Base-by-base conservation (phyloP, 1,140 invertebrate genomes). In the Lerema accius region DNA sequence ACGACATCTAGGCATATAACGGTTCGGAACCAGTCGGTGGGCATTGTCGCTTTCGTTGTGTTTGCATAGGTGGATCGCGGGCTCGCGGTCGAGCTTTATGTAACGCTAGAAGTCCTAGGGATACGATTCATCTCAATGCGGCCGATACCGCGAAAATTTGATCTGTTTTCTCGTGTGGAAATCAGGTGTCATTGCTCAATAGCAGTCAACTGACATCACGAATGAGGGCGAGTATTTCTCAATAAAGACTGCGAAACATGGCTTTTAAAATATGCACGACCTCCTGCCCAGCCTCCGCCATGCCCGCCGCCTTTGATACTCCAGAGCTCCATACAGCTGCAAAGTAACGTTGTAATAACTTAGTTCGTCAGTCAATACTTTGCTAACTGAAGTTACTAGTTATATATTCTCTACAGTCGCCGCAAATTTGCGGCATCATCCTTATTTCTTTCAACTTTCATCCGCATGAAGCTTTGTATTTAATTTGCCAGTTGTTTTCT, bases 221-320 rank as follows among this genome's bases (percentile, higher is more conserved):
- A 89, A 87, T 86, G 84, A 80, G 86, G 86, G 82, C 84, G 78
- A 65, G 73, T 76, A 76, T 89, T 85, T 87, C 84, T 85, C 86
- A 87, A 89, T 82, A 80, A 82, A 83, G 78, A 79, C 86, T 83
- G 74, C 79, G 84, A 86, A 89, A 89, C 78, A 72, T 82, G 80
- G 78, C 73, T 81, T 80, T 84, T 83, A 80, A 86, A 86, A 84
- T 86, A 86, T 89, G 79, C 82, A 89, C 83, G 84, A 85, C 71
- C 64, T 71, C 66, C 70, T 49, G 50, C 45, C 43, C 64, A 45
- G 51, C 46, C 55, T 58, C 61, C 53, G 19, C 40, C 53, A 40
- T 26, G 7, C 19, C 16, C 14, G 23, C 11, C 6, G 4, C n/a
- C n/a, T n/a, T 11, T 4, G 53, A 43, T 56, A 13, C 23, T 11